Conservation (phyloP, 2,797 vertebrate genomes). For the Paguma larvata region DNA sequence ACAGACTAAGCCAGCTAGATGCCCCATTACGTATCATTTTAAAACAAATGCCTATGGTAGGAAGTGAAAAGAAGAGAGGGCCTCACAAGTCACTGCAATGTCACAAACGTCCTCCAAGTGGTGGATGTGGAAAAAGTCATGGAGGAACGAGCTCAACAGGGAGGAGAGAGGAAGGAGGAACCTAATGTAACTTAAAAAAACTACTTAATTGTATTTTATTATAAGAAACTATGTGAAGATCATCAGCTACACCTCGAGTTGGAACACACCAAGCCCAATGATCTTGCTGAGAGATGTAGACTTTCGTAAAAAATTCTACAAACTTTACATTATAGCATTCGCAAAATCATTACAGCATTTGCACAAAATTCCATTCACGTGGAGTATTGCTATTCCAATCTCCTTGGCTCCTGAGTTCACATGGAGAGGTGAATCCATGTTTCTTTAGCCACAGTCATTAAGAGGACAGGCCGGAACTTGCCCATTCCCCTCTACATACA, state of each 20-base stretch:
- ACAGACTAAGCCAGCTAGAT: not conserved
- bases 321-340: not conserved
- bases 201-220: conserved; percentile 12
- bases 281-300: not conserved
- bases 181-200: not conserved
- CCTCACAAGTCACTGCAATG: not conserved
- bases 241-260: not conserved
- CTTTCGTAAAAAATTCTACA: not conserved
- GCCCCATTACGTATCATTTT: not conserved
- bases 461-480: not conserved
- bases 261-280: not conserved
- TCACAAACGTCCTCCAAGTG: not conserved
- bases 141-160: not conserved
- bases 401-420: not conserved
- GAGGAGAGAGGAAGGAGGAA: not conserved
- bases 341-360: not conserved
- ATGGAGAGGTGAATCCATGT: not conserved
- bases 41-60: not conserved
- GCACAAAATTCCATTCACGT: conserved; percentile 12
- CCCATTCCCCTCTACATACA: not conserved
- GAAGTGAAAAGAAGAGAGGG: not conserved
- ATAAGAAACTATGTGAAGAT: conserved; percentile 30
- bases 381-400: not conserved
- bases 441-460: not conserved
- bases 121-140: not conserved